Conservation (phyloP, 2,797 vertebrate genomes). For the Hozukius guyotensis region DNA sequence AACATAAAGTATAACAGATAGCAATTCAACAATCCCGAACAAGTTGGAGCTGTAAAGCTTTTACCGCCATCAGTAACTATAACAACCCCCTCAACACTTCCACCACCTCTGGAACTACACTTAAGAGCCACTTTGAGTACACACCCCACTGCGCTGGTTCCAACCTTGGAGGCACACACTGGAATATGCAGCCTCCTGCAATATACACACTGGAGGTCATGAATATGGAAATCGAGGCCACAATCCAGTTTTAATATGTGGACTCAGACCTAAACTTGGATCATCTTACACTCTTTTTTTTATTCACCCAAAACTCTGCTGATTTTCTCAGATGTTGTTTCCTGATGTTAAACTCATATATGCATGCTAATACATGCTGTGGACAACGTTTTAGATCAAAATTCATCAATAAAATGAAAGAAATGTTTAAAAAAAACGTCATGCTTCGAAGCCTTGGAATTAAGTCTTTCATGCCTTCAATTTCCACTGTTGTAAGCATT, state of each 20-base stretch:
- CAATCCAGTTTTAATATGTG: constrained; percentile 14
- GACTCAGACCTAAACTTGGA: neutral
- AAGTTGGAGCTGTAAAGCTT: constrained; percentile 34
- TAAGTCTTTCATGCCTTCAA: neutral
- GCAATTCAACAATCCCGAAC: neutral
- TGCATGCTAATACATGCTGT: neutral
- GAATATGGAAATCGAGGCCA: constrained; percentile 44
- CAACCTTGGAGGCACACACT: constrained; percentile 24
- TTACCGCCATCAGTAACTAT: constrained; percentile 23
- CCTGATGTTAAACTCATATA: neutral
- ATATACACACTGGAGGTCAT: constrained; percentile 19
- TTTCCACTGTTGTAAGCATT: neutral
- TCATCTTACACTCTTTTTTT: neutral
- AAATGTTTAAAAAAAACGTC: neutral
- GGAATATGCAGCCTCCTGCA: constrained; percentile 27
- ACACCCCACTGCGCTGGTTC: constrained; percentile 10
- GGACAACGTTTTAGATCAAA: neutral
- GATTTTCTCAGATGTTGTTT: constrained; percentile 22
- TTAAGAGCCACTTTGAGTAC: constrained; percentile 38
- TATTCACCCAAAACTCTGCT: neutral
- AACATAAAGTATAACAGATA: constrained; percentile 7
- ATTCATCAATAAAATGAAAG: neutral
- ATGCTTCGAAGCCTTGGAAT: neutral
- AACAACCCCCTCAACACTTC: constrained; percentile 44
- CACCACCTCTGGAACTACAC: constrained; percentile 41